Evolutionary conservation across 2,797 vertebrate genomes (phyloP).

Genomic region (Brachyrhaphis roseni): DNA sequence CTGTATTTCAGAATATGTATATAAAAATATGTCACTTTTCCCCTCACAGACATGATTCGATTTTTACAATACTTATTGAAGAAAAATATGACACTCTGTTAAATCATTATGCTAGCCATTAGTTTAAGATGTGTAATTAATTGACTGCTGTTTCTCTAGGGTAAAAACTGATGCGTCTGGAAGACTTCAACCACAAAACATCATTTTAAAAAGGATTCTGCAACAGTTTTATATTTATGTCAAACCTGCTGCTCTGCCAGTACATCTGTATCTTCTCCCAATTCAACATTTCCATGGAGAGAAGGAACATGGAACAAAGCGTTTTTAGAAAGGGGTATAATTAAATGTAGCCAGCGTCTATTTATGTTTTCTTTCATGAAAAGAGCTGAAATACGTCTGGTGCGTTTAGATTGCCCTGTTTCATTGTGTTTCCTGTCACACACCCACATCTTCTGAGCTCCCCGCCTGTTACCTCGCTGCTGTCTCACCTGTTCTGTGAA

Average conservation of each 20-base stretch:
- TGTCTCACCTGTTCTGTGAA: slow-evolving; percentile 25
- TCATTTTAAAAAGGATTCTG: background rate
- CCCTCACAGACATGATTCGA: background rate
- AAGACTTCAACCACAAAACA: slow-evolving; percentile 17
- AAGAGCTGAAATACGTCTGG: background rate
- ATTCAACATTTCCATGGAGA: background rate
- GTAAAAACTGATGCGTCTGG: slow-evolving; percentile 1
- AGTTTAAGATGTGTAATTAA: slow-evolving; percentile 4
- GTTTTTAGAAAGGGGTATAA: background rate
- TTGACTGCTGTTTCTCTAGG: background rate
- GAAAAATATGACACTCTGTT: background rate
- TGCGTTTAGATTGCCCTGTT: background rate
- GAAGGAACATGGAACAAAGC: background rate
- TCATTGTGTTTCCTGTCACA: slow-evolving; percentile 9
- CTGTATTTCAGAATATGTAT: background rate
- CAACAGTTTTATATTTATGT: background rate
- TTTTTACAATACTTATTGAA: background rate
- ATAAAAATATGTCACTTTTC: background rate
- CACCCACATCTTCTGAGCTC: slow-evolving; percentile 6
- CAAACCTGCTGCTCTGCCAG: background rate
- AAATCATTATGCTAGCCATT: slow-evolving; percentile 7
- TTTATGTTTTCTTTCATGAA: slow-evolving; percentile 9
- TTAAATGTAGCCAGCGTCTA: background rate
- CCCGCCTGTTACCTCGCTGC: slow-evolving; percentile 24
- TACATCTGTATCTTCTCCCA: background rate